Evolutionary conservation across 2,888 invertebrate species (phyloP), one percentile per base, ranked within the genome.

Genomic region (Campaea margaritaria): DNA sequence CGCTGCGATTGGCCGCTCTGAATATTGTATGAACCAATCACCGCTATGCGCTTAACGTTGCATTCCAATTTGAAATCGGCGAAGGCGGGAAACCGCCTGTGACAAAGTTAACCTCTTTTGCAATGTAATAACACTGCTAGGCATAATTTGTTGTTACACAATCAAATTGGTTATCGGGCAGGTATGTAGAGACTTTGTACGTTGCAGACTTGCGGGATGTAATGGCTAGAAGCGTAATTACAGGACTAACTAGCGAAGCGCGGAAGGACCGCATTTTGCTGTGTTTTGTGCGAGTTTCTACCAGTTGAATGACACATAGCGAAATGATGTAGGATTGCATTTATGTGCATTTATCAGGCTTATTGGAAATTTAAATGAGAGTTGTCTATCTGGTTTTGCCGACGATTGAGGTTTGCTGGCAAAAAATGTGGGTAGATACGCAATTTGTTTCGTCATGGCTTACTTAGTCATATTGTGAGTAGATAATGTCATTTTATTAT

Each of bases 1-100:
- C 74, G 80, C 76, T 85, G 86, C 91, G 84, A 92, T 92, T 92
- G 91, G 92, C 78, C 73, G 87, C 77, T 70, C 84, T 92, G 92
- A 92, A 92, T 92, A 92, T 91, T 92, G 91, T 91, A 92, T 92
- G 91, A 92, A 81, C 92, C 91, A 92, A 92, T 92, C 91, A 90
- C 87, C 65, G 82, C 69, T 83, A 74, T 88, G 91, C 90, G 89
- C 87, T 88, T 88, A 87, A 82, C 85, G 85, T 82, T 91, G 91
- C 91, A 92, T 91, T 91, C 90, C 91, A 89, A 91, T 91, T 92
- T 91, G 82, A 88, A 92, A 91, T 87, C 82, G 34, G 82, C 78
- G 83, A 88, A 89, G 89, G 89, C 89, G 89, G 87, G 85, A 89
- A 89, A 87, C 80, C 73, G 81, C 66, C 69, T 72, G 74, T 78